Percentiles rank a stretch among this genome's conserved stretches.
phyloP scores from a whole-genome alignment of 2,888 invertebrate species.

The Herminia tarsipennalis region DNA sequence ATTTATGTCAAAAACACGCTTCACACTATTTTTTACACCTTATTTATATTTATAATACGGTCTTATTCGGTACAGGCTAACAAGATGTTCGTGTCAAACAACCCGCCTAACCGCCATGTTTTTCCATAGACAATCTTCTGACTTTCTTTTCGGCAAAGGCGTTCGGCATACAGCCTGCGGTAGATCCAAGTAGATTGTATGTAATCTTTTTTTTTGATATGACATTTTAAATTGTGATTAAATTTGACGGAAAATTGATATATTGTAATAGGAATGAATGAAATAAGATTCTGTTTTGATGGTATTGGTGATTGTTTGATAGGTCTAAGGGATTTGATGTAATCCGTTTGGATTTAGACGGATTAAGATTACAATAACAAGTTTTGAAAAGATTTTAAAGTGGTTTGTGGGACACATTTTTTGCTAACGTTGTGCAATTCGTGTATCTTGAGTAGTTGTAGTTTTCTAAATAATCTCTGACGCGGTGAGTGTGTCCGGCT shows the following conservation, averaged over 20 bases:
- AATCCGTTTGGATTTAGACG: slow-evolving; percentile 19
- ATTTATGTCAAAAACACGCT: slow-evolving; percentile 6
- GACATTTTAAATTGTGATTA: slow-evolving; percentile 41
- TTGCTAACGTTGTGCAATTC: neutral
- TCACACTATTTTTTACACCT: slow-evolving; percentile 51
- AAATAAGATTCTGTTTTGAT: slow-evolving; percentile 29
- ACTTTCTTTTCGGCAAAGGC: slow-evolving; percentile 56
- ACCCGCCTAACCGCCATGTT: slow-evolving; percentile 60
- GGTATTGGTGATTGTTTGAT: slow-evolving; percentile 7
- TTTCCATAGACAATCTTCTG: slow-evolving; percentile 61
- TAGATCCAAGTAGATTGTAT: slow-evolving; percentile 43
- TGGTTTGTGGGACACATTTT: slow-evolving; percentile 1
- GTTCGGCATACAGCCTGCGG: slow-evolving; percentile 46
- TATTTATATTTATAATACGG: slow-evolving; percentile 79
- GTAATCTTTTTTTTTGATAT: slow-evolving; percentile 41
- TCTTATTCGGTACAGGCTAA: slow-evolving; percentile 79
- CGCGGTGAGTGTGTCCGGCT: too few species aligned
- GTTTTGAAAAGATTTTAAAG: slow-evolving; percentile 1
- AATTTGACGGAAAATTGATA: slow-evolving; percentile 45
- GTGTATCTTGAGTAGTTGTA: neutral
- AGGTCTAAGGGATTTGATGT: slow-evolving; percentile 18
- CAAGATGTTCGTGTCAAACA: slow-evolving; percentile 79
- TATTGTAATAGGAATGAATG: slow-evolving; percentile 27
- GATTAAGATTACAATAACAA: slow-evolving; percentile 2
- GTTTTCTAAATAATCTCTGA: neutral